Evolutionary conservation across 2,113 vertebrate species (phyloP).

Genomic region (Pseudopodoces humilis): DNA sequence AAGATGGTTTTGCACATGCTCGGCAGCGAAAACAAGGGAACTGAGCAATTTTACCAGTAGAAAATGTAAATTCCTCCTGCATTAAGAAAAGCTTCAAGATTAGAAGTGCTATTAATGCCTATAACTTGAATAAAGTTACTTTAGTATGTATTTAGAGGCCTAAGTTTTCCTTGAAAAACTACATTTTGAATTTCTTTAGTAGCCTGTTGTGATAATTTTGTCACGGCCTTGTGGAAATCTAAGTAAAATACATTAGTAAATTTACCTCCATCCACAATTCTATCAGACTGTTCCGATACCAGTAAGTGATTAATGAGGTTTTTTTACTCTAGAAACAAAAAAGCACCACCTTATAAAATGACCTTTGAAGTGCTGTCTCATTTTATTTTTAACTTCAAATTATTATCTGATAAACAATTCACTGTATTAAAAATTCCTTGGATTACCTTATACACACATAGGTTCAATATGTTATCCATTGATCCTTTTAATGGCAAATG

Average conservation of each 20-base stretch:
- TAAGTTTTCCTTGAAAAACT: not conserved
- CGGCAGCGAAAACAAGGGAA: constrained; percentile 8
- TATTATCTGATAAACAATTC: not conserved
- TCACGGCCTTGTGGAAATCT: not conserved
- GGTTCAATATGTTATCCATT: not conserved
- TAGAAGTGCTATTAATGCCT: constrained; percentile 15
- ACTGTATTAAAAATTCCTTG: not conserved
- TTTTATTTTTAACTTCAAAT: not conserved
- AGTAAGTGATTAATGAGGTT: not conserved
- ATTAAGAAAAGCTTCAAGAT: not conserved
- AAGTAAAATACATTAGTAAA: not conserved
- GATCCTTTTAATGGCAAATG: not conserved
- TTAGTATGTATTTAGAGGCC: not conserved
- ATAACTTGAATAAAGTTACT: not conserved
- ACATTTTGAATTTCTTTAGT: not conserved
- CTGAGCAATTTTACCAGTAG: not conserved
- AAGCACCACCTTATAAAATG: not conserved
- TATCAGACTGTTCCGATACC: not conserved
- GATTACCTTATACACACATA: not conserved
- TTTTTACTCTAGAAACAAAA: not conserved
- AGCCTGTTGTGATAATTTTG: not conserved
- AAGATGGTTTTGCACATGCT: constrained; percentile 56
- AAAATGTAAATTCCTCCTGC: constrained; percentile 9
- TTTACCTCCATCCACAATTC: not conserved
- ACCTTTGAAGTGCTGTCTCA: not conserved